Base-by-base conservation (phyloP, 2,113 vertebrate genomes). In the Corythoichthys haematopterus region DNA sequence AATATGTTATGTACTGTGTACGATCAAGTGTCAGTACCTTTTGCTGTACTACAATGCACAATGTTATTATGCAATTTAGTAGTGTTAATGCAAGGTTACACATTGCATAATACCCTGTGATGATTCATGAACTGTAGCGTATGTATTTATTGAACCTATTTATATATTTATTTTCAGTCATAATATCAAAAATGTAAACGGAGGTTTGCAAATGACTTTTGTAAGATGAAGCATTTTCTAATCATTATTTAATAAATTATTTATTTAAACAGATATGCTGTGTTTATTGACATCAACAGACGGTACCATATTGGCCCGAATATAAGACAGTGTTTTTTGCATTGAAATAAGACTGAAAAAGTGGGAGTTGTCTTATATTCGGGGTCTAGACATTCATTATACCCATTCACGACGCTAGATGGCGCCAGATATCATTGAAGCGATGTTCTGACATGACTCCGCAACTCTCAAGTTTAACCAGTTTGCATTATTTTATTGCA, bases 1-100 rank as follows among this genome's bases (percentile, higher is more conserved):
- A 47, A 20, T 56, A 52, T 61, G 20, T 69, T 60, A 60, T 50
- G 81, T 78, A 78, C 74, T 65, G 43, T 75, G 73, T 77, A 75
- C 64, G 57, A 9, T 20, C 4, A 14, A 65, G 2, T 47, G 10
- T n/a, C 35, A 48, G 51, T 58, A 76, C 57, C 57, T 68, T 68
- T n/a, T 70, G 14, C 14, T 72, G 45, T 63, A 66, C 61, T 73
- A 33, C 6, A 40, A 15, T 15, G 4, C 9, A 28, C 2, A 2
- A 57, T 7, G 6, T 52, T 16, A 52, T 1, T 52, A 52, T 52
- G 8, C 50, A 52, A 52, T n/a, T 52, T 7, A 50, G 3, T n/a
- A n/a, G n/a, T 52, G 50, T n/a, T 52, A 16, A 51, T 51, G 16
- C 50, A 52, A 50, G 14, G 47, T 4, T 15, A 50, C 12, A n/a